Evolutionary conservation across 2,888 invertebrate species (phyloP), one percentile per base, ranked within the genome.

Genomic region (Antheraea assamensis): DNA sequence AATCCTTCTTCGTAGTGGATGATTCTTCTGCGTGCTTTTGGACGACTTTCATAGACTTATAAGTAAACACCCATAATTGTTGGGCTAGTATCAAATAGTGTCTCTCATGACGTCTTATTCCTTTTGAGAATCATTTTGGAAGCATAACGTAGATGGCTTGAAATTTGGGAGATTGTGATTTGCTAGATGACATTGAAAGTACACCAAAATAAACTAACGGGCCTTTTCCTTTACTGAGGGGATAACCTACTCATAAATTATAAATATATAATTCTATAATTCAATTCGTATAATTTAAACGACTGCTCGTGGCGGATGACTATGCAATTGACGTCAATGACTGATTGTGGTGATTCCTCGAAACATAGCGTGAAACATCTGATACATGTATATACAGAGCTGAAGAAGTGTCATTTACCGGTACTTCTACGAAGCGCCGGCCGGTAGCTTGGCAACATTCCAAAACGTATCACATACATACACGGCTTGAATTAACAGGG

Each of bases 391-490:
- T 42, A 42, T 64, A 66, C 30, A 35, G 64, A 52, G 13, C 68
- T 35, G 64, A 52, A 71, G 66, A 72, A 71, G 52, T 70, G 27
- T 71, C 55, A 71, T 74, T 74, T 74, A 66, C 74, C 74, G 55
- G 74, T 74, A 74, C 31, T 87, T 87, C 87, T 76, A 47, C 79
- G 87, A 88, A 87, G 81, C 82, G 79, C 73, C 79, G 80, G 74
- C 82, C 61, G 61, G 61, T 30, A 30, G 13, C 81, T 83, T 91
- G 91, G 91, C 91, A 80, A 66, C 31, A 52, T 72, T 81, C 90
- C 90, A 90, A 84, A 79, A 75, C 61, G 52, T 70, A 71, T 47
- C 64, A n/a, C n/a, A 66, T 72, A 68, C 74, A 35, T 70, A 71
- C 21, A 42, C 55, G 49, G 8, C 68, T 35, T 35, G 35, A 35